phyloP scores from a whole-genome alignment of 2,888 invertebrate genomes.

The Rotaria sp. region DNA sequence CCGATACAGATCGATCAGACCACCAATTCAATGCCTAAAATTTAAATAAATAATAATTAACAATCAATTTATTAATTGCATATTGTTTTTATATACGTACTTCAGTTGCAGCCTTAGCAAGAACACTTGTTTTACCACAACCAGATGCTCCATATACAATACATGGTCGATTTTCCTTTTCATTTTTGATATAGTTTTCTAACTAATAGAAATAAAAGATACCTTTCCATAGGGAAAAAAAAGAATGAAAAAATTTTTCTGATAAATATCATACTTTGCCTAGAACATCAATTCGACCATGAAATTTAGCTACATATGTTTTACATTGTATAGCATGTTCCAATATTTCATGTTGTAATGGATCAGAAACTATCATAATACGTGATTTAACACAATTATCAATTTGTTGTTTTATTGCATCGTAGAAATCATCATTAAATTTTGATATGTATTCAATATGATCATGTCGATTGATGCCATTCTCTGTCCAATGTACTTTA shows the following conservation, averaged over 20 bases:
- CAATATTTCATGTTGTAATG: conserved; percentile 33
- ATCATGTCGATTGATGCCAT: not conserved
- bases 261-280: not conserved
- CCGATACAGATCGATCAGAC: not conserved
- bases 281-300: conserved; percentile 37
- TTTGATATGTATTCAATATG: not conserved
- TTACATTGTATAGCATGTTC: conserved; percentile 39
- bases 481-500: not conserved
- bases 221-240: not conserved
- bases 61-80: conserved; percentile 41
- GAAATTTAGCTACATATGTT: conserved; percentile 33
- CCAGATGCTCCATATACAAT: conserved; percentile 33
- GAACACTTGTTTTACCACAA: conserved; percentile 38
- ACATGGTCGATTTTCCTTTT: conserved; percentile 9
- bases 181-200: not conserved
- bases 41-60: conserved; percentile 42
- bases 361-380: not conserved
- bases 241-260: not conserved
- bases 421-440: not conserved
- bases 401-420: not conserved
- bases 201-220: not conserved
- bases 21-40: not conserved
- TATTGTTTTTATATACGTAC: not conserved
- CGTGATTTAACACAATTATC: not conserved
- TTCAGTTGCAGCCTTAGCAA: conserved; percentile 27